Evolutionary conservation across 2,797 vertebrate species (phyloP).

Genomic region (Lerista edwardsae): DNA sequence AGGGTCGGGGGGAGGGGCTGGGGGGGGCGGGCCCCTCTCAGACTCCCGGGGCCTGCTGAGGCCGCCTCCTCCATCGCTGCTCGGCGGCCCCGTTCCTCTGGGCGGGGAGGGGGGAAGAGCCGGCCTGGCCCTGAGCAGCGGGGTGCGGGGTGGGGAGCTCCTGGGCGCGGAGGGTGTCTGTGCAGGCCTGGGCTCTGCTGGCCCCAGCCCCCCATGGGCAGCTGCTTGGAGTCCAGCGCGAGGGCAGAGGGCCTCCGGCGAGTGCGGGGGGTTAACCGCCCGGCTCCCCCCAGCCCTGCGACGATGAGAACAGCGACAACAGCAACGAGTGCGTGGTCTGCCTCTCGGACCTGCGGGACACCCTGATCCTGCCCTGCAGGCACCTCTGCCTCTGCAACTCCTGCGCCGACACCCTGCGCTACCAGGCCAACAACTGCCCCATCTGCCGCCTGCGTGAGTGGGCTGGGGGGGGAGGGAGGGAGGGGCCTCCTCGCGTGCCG

Average conservation of each 20-base stretch:
- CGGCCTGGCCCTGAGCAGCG: background rate
- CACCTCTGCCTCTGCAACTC: constrained; percentile 96
- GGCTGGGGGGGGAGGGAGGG: background rate
- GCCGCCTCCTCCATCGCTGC: background rate
- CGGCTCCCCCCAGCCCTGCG: constrained; percentile 83
- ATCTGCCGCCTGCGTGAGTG: constrained; percentile 97
- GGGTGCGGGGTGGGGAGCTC: background rate
- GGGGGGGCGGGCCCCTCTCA: too few species aligned
- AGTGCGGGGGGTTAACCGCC: fast-evolving
- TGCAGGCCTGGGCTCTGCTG: too few species aligned
- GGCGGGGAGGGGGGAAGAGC: background rate
- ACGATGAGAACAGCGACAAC: constrained; percentile 97
- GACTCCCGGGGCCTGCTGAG: too few species aligned
- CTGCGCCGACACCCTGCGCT: constrained; percentile 93
- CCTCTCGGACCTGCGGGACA: constrained; percentile 93
- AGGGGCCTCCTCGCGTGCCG: too few species aligned
- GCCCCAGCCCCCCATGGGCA: too few species aligned
- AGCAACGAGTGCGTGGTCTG: constrained; percentile 98
- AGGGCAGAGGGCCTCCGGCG: too few species aligned
- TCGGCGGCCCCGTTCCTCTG: background rate
- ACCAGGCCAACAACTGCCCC: constrained; percentile 98
- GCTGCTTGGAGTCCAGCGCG: background rate
- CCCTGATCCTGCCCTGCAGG: constrained; percentile 94
- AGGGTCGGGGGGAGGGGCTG: too few species aligned
- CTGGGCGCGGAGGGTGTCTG: too few species aligned